A percentile compares a stretch with the other conserved stretches of the same genome.
Conservation (phyloP, 37 sponge, comb jelly and placozoan species). For the Crambe crambe region DNA sequence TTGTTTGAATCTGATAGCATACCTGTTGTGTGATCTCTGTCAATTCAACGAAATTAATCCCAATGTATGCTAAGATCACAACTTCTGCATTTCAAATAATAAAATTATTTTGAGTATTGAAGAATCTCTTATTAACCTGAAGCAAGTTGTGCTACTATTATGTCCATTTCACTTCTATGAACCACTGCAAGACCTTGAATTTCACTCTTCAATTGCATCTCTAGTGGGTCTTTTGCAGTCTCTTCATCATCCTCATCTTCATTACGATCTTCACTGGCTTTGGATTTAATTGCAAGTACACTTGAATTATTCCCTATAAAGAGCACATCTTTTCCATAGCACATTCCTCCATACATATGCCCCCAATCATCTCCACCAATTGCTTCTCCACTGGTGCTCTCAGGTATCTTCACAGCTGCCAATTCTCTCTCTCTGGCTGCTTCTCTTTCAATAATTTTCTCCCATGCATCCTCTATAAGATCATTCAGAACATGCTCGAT, state of each 20-base stretch:
- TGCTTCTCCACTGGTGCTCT: background rate
- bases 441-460: slow-evolving; percentile 8
- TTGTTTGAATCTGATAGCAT: background rate
- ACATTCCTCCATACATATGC: background rate
- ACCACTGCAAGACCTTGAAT: background rate
- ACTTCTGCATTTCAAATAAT: background rate
- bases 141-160: background rate
- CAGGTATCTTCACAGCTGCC: slow-evolving; percentile 15
- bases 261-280: background rate
- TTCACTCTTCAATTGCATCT: background rate
- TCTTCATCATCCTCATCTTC: background rate
- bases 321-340: background rate
- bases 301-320: background rate
- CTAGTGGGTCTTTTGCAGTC: background rate
- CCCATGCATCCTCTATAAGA: slow-evolving; percentile 40
- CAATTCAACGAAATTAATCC: background rate
- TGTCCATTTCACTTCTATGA: background rate
- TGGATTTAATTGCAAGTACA: too few relatives aligned
- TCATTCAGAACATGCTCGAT: slow-evolving; percentile 58
- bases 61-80: slow-evolving; percentile 9
- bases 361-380: background rate
- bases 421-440: slow-evolving; percentile 21
- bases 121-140: background rate
- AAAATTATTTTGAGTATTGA: background rate
- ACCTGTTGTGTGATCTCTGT: slow-evolving; percentile 1